These are phyloP conservation scores for Epiblema foenella DNA, from an alignment of 2,888 invertebrate genomes.

Conservation along the genomic window DNA sequence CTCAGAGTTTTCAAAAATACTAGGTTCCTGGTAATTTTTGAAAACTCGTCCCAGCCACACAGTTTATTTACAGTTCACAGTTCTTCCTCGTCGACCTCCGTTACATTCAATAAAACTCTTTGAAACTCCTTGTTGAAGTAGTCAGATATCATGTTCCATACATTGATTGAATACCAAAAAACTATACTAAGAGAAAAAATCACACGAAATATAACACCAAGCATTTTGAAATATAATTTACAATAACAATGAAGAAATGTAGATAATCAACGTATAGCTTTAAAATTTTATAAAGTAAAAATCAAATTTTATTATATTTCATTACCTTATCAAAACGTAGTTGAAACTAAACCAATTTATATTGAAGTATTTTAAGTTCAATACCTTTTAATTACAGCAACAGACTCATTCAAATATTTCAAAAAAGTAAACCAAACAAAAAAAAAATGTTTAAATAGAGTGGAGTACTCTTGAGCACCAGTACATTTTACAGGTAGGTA, in stretches of 20 bases:
- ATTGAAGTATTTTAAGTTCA: too few species aligned
- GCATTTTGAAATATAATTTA: slow-evolving; percentile 78
- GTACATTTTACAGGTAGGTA: not conserved
- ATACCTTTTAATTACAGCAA: too few species aligned
- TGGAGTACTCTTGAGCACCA: too few species aligned
- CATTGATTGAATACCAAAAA: slow-evolving; percentile 88
- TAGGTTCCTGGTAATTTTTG: too few species aligned
- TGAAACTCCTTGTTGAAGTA: slow-evolving; percentile 90
- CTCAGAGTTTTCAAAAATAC: not conserved
- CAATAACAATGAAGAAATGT: not conserved
- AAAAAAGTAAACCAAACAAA: too few species aligned
- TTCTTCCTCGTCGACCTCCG: slow-evolving; percentile 52
- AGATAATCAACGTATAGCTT: not conserved
- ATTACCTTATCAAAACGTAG: too few species aligned
- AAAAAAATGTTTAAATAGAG: too few species aligned
- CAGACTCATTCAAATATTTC: too few species aligned
- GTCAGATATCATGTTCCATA: slow-evolving; percentile 89
- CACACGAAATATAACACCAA: slow-evolving; percentile 86
- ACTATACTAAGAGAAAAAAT: slow-evolving; percentile 88
- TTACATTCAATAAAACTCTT: slow-evolving; percentile 81
- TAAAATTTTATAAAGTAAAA: not conserved
- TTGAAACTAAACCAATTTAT: too few species aligned
- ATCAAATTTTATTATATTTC: too few species aligned
- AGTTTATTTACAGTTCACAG: slow-evolving; percentile 42
- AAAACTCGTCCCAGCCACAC: not conserved